phyloP scores from a whole-genome alignment of 2,113 vertebrate species.

The Sinocyclocheilus rhinocerous region DNA sequence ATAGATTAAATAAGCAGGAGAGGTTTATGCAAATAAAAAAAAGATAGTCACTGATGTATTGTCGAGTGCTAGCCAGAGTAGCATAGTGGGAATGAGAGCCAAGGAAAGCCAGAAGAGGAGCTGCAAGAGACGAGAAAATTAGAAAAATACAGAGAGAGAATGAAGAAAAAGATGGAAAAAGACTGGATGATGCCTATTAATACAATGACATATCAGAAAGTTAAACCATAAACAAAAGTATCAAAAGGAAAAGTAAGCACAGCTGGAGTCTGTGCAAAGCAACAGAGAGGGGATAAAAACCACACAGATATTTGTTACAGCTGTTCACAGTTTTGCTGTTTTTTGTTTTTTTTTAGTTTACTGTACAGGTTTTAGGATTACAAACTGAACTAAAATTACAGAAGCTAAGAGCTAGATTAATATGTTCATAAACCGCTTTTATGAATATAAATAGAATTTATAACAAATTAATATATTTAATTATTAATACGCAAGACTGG shows the following conservation, averaged over 20 bases:
- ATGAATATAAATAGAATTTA: background rate
- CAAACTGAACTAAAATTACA: background rate
- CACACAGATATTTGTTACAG: background rate
- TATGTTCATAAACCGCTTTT: background rate
- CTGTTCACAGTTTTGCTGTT: background rate
- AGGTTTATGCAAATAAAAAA: slow-evolving; percentile 65
- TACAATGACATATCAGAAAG: slow-evolving; percentile 65
- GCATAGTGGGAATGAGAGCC: slow-evolving; percentile 84
- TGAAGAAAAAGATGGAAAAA: slow-evolving; percentile 64
- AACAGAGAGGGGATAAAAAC: background rate
- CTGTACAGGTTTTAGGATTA: background rate
- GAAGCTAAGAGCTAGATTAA: background rate
- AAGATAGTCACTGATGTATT: slow-evolving; percentile 82
- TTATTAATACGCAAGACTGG: background rate
- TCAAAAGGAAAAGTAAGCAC: background rate
- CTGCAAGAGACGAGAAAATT: slow-evolving; percentile 65
- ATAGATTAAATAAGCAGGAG: slow-evolving; percentile 47
- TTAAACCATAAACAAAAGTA: background rate
- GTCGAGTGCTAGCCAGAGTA: slow-evolving; percentile 81
- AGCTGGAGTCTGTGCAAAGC: background rate
- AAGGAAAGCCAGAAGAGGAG: slow-evolving; percentile 80
- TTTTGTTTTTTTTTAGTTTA: background rate
- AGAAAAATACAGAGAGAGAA: slow-evolving; percentile 49
- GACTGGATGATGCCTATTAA: slow-evolving; percentile 41
- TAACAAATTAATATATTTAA: background rate